These are phyloP conservation scores for Drepana arcuata DNA, from an alignment of 1,140 invertebrate species.

Conservation along the genomic window DNA sequence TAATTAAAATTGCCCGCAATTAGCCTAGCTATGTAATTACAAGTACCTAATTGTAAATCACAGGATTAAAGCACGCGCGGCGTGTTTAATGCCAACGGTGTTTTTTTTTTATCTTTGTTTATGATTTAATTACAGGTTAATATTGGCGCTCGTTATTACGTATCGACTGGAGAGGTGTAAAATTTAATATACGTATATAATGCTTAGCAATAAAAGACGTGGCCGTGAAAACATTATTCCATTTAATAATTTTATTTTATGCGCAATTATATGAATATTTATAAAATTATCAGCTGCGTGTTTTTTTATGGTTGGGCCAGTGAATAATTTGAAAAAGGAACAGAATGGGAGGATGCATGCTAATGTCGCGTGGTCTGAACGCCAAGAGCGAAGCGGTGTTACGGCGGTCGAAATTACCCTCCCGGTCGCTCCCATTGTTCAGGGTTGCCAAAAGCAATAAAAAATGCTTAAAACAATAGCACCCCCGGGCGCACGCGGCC, in stretches of 20 bases:
- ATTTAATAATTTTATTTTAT: no score
- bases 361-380: conserved; percentile 18
- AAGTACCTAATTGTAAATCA: conserved; percentile 64
- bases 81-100: conserved; percentile 32
- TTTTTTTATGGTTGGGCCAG: neutral
- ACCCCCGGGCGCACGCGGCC: conserved; percentile 46
- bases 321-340: conserved; percentile 8
- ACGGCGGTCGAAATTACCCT: conserved; percentile 34
- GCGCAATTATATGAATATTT: no score
- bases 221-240: conserved; percentile 17
- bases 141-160: conserved; percentile 36
- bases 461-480: conserved; percentile 68
- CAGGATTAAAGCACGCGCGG: conserved; percentile 45
- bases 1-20: conserved; percentile 64
- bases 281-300: neutral
- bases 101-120: conserved; percentile 61
- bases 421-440: conserved; percentile 52
- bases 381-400: conserved; percentile 25
- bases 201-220: conserved; percentile 29
- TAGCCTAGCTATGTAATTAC: conserved; percentile 52
- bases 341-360: conserved; percentile 13
- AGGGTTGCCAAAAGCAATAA: conserved; percentile 55
- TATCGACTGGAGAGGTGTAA: conserved; percentile 33
- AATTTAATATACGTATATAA: conserved; percentile 33
- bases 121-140: conserved; percentile 61